Base-by-base conservation (phyloP, 2,113 vertebrate genomes). In the Mormyrus lacerda region DNA sequence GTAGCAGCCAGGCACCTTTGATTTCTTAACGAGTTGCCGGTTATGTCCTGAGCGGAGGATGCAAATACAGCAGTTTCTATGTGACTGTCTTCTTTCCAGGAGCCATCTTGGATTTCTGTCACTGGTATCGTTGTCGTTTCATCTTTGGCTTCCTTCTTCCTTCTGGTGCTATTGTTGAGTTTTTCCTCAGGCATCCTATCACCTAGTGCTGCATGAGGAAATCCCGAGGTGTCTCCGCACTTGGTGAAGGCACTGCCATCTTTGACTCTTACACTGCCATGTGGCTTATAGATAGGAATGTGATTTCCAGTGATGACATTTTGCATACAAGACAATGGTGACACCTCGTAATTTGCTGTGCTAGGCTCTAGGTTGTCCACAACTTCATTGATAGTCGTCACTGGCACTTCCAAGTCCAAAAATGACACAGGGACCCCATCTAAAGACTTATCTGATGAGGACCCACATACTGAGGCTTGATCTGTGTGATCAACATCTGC, bases 301-400 rank as follows among this genome's bases (percentile, higher is more conserved):
- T 92, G 89, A 39, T 89, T 93, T 69, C 92, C 92, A 45, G 19
- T 91, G 44, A 21, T 48, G 88, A 85, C 17, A 53, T 89, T 91
- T 86, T 90, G 89, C 15, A 48, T 89, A 83, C 83, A 91, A 19
- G 21, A 87, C 4, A 65, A 65, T 24, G 89, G 73, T 13, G 90
- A 91, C 87, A 92, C 91, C 79, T 92, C 91, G 48, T 90, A 91
- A 91, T 92, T 90, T 24, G 55, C 65, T 19, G 87, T 58, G 35
- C 91, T 90, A 76, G 2, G 88, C 21, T 31, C 90, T 88, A 92
- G 91, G 39, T 95, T 90, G 88, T 96, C 96, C 79, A 95, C 92
- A 90, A 95, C 93, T 91, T 97, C 97, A 91, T 98, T 97, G 58
- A 99, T 99, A 85, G 97, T 93, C 1, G 98, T 99, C 88, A 99